phyloP scores from a whole-genome alignment of 2,113 vertebrate genomes.

The Crotalus horridus region DNA sequence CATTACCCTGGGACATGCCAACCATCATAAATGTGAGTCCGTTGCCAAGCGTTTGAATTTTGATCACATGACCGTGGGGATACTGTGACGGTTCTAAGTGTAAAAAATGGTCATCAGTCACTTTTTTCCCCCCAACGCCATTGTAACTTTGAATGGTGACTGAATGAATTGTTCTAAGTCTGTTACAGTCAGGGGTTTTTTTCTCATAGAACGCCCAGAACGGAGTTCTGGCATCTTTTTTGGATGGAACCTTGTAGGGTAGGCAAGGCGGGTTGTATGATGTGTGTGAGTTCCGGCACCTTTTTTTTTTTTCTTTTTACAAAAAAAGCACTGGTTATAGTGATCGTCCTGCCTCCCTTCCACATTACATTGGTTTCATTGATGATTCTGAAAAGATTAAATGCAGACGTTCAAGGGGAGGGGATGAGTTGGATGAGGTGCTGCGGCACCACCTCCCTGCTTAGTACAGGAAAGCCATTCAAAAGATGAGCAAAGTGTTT shows the following conservation, averaged over 20 bases:
- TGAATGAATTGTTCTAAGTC: not conserved
- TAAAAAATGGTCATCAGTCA: not conserved
- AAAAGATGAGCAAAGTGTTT: not conserved
- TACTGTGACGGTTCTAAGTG: not conserved
- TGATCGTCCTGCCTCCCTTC: not conserved
- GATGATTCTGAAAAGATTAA: not conserved
- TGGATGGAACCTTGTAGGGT: too few relatives aligned
- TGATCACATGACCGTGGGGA: not conserved
- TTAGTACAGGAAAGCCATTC: not conserved
- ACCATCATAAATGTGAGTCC: not conserved
- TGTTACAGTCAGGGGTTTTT: not conserved
- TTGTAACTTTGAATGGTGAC: not conserved
- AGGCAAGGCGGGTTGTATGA: too few relatives aligned
- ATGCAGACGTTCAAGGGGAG: not conserved
- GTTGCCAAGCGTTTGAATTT: not conserved
- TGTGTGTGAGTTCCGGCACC: too few relatives aligned
- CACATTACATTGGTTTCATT: not conserved
- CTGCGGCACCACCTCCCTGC: not conserved
- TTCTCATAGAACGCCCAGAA: too few relatives aligned
- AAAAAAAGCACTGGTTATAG: not conserved
- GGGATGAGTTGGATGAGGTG: not conserved
- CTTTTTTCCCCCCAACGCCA: not conserved
- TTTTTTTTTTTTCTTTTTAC: too few relatives aligned
- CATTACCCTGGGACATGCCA: not conserved
- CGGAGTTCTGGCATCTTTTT: too few relatives aligned